A percentile compares a stretch with the other conserved stretches of the same genome.
phyloP scores from a whole-genome alignment of 1,140 invertebrate species.

The Caenorhabditis briggsae region DNA sequence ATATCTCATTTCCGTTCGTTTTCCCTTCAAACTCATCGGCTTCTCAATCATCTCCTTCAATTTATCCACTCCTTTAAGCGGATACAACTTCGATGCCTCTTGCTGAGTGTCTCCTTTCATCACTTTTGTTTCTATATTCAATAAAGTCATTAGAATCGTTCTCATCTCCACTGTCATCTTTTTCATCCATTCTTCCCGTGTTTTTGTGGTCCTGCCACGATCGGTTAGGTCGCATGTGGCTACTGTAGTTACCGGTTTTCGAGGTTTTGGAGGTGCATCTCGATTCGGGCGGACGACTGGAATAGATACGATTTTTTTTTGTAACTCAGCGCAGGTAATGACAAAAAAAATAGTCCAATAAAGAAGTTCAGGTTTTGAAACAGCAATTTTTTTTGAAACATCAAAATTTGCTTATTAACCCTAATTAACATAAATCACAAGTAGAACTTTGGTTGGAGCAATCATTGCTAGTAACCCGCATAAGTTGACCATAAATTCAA shows the following conservation, averaged over 20 bases:
- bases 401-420: too few relatives aligned
- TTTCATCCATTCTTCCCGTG: conserved; percentile 66
- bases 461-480: too few relatives aligned
- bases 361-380: neutral
- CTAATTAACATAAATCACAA: too few relatives aligned
- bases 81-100: conserved; percentile 74
- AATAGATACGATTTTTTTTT: too few relatives aligned
- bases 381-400: too few relatives aligned
- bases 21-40: conserved; percentile 71
- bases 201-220: conserved; percentile 60
- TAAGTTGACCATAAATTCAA: too few relatives aligned
- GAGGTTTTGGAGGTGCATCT: conserved; percentile 39
- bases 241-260: neutral
- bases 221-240: conserved; percentile 41
- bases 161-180: conserved; percentile 75
- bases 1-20: conserved; percentile 76
- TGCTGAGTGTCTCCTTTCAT: conserved; percentile 71
- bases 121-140: conserved; percentile 77
- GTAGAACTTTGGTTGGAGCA: too few relatives aligned
- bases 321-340: too few relatives aligned
- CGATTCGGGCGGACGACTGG: conserved; percentile 52
- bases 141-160: conserved; percentile 75
- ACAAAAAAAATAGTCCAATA: neutral
- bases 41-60: conserved; percentile 74
- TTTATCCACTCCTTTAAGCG: conserved; percentile 72